A percentile compares a stretch with the other conserved stretches of the same genome.
phyloP scores from a whole-genome alignment of 2,113 vertebrate species.

The Apaloderma vittatum region DNA sequence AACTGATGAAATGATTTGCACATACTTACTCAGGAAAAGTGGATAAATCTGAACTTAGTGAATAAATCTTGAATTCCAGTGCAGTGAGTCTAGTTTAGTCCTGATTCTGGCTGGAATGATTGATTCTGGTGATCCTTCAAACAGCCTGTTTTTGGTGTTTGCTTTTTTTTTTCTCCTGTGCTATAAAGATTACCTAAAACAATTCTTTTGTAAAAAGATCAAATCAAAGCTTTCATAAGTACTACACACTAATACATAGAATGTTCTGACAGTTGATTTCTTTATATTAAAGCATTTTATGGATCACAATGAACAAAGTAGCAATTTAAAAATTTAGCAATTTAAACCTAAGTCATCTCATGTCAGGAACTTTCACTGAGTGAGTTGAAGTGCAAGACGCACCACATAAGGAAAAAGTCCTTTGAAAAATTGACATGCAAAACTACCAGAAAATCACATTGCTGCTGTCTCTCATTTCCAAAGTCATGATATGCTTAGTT shows the following conservation, averaged over 20 bases:
- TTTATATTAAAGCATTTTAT: neutral
- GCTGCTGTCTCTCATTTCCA: neutral
- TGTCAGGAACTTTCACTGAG: neutral
- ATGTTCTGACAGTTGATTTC: neutral
- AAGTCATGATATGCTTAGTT: neutral
- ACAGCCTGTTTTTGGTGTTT: accelerated
- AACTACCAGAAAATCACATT: neutral
- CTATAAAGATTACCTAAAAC: neutral
- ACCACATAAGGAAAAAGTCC: neutral
- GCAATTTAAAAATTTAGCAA: too few relatives aligned
- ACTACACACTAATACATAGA: neutral
- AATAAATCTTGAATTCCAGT: neutral
- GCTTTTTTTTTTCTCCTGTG: neutral
- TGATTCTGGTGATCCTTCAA: neutral
- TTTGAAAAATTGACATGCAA: neutral
- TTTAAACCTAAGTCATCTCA: neutral
- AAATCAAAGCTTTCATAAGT: neutral
- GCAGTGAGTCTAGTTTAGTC: neutral
- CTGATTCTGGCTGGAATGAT: neutral
- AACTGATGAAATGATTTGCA: neutral
- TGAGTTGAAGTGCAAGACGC: neutral
- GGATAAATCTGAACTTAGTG: neutral
- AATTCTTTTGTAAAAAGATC: neutral
- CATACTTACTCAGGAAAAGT: neutral
- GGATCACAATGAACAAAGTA: too few relatives aligned